Conservation (phyloP, 2,797 vertebrate species). For the Gallinago stenura region DNA sequence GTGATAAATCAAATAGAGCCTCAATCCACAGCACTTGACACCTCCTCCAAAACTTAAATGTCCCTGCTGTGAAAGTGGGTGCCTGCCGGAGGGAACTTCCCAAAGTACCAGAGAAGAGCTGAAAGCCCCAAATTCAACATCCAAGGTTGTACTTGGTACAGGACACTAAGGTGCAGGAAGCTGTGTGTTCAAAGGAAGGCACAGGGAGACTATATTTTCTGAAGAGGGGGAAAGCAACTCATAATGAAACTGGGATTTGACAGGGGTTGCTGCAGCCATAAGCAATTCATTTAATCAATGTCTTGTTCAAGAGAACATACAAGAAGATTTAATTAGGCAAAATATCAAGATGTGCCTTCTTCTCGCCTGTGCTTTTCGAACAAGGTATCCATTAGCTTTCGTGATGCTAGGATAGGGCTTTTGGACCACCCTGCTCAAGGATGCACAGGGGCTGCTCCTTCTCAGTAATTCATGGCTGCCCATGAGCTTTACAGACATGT, state of each 20-base stretch:
- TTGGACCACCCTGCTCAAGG: background rate
- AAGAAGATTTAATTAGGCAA: background rate
- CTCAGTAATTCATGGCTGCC: background rate
- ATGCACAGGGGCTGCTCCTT: background rate
- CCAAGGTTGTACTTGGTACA: background rate
- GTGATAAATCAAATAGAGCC: background rate
- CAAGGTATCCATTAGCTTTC: fast-evolving
- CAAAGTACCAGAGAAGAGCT: background rate
- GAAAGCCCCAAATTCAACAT: background rate
- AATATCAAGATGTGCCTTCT: background rate
- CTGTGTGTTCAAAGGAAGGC: background rate
- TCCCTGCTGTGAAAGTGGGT: too few species aligned
- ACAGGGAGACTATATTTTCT: background rate
- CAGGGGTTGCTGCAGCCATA: fast-evolving
- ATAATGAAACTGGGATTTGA: background rate
- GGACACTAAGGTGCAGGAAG: too few species aligned
- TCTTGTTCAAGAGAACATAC: background rate
- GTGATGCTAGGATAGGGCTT: background rate
- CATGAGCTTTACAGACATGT: fast-evolving
- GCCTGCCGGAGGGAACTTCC: background rate
- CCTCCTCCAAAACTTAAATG: background rate
- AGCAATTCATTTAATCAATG: background rate
- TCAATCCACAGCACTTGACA: background rate
- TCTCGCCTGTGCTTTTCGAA: background rate
- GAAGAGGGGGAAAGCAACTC: background rate